A percentile compares a stretch with the other conserved stretches of the same genome.
Conservation (phyloP, 1,140 invertebrate species). For the Glossosoma conforme region DNA sequence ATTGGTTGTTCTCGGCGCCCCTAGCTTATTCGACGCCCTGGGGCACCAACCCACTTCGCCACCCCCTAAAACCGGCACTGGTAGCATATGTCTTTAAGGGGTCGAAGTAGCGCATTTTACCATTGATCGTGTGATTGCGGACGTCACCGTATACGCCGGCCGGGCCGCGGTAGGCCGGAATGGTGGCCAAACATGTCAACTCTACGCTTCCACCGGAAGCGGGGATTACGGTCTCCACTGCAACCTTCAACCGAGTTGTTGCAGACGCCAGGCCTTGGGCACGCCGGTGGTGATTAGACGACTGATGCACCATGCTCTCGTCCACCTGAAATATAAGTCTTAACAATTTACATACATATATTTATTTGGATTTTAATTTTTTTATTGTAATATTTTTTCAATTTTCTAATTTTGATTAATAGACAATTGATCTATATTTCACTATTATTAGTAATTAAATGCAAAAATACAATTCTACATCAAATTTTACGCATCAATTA, state of each 20-base stretch:
- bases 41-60: no score
- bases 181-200: constrained; percentile 67
- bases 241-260: constrained; percentile 53
- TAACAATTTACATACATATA: neutral
- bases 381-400: neutral
- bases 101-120: no score
- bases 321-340: constrained; percentile 37
- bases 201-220: constrained; percentile 61
- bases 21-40: no score
- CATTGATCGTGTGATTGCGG: constrained; percentile 58
- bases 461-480: neutral
- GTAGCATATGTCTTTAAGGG: no score
- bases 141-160: constrained; percentile 64
- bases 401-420: neutral
- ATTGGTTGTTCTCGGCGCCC: no score
- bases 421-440: neutral
- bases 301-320: constrained; percentile 40
- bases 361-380: neutral
- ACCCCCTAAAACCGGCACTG: no score
- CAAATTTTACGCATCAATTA: neutral
- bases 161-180: constrained; percentile 59
- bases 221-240: constrained; percentile 58
- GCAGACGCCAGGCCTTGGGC: constrained; percentile 34
- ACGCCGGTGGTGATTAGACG: constrained; percentile 36
- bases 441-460: neutral